Evolutionary conservation across 2,888 invertebrate species (phyloP).

Genomic region (Pandemis corylana): DNA sequence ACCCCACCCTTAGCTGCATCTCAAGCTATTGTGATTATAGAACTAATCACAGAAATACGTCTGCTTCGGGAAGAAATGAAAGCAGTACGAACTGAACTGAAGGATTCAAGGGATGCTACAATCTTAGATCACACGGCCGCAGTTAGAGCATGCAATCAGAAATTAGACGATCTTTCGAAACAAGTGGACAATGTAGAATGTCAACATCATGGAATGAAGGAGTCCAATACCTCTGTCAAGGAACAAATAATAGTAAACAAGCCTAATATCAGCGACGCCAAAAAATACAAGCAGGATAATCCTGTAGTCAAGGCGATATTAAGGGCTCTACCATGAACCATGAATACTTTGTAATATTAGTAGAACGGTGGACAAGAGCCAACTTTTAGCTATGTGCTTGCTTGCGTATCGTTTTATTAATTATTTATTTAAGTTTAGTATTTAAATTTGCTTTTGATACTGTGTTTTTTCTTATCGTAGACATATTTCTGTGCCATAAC

Average conservation of each 20-base stretch:
- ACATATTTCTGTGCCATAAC: too few relatives aligned
- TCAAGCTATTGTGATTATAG: background rate
- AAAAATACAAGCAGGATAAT: background rate
- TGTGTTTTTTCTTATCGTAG: too few relatives aligned
- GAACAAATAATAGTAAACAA: background rate
- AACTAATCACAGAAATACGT: background rate
- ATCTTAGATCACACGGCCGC: background rate
- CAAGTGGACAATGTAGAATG: background rate
- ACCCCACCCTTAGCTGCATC: background rate
- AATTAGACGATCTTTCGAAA: background rate
- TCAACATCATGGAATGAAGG: background rate
- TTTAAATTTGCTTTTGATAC: too few relatives aligned
- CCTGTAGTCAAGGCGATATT: background rate
- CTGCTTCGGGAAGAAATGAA: constrained; percentile 3
- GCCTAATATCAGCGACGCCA: background rate
- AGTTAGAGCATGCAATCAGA: background rate
- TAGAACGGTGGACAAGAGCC: background rate
- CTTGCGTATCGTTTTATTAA: background rate
- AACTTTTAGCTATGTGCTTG: background rate
- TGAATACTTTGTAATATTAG: background rate
- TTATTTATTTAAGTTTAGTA: too few relatives aligned
- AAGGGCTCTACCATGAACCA: background rate
- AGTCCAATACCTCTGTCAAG: background rate
- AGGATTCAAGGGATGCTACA: background rate
- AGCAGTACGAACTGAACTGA: background rate